A percentile compares a stretch with the other conserved stretches of the same genome.
These are phyloP conservation scores for Anas platyrhynchos DNA, from an alignment of 2,113 vertebrate genomes.

Conservation along the genomic window DNA sequence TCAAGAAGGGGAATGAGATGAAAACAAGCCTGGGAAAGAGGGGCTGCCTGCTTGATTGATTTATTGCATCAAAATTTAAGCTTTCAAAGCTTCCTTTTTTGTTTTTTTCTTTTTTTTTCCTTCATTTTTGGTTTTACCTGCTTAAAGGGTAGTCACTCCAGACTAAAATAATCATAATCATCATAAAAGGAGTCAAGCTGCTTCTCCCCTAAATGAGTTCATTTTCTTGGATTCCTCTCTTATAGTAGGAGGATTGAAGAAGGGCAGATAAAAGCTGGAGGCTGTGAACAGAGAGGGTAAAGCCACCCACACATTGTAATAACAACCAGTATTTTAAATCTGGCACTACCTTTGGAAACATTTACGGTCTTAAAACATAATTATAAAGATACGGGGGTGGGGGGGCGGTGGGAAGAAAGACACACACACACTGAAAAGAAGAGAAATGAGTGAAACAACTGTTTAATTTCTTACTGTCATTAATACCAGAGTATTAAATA, in stretches of 20 bases:
- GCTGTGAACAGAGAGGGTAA: constrained; percentile 9
- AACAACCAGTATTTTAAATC: constrained; percentile 64
- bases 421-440: constrained; percentile 35
- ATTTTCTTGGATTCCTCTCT: neutral
- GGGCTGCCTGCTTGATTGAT: neutral
- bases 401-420: constrained; percentile 9
- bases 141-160: neutral
- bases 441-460: constrained; percentile 63
- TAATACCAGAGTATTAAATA: constrained; percentile 66
- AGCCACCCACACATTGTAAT: constrained; percentile 59
- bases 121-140: neutral
- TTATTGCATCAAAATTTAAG: neutral
- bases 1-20: neutral
- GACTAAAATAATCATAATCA: constrained; percentile 38
- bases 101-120: neutral
- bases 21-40: neutral
- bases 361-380: constrained; percentile 60
- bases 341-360: constrained; percentile 66
- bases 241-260: constrained; percentile 15
- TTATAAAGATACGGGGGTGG: constrained; percentile 55
- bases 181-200: constrained; percentile 25
- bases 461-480: constrained; percentile 64
- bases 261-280: constrained; percentile 41
- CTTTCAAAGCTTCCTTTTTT: constrained; percentile 6
- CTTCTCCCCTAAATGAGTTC: neutral